Base-by-base conservation (phyloP, 2,797 vertebrate genomes). In the Halcyon chelicuti region DNA sequence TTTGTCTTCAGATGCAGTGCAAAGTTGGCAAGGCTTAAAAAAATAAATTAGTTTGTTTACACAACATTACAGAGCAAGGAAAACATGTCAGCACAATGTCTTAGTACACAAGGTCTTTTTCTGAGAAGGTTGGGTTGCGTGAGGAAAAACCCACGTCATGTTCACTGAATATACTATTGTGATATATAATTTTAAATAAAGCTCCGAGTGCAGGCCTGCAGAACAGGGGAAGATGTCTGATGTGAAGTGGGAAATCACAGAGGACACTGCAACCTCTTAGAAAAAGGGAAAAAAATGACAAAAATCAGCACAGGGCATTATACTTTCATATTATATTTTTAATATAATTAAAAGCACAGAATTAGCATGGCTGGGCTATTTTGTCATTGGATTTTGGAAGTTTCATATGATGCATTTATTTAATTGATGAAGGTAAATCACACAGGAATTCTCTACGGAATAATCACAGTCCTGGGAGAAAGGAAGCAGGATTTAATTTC, bases 11-110 rank as follows among this genome's bases (percentile, higher is more conserved):
- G 79, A 88, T 0, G 0, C 52, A 58, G 42, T 63, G 63, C 18
- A 60, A 90, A 78, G 73, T 25, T 96, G 87, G 93, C 73, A 94
- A 88, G 73, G 79, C 87, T 96, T 88, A 25, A 80, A 86, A 78
- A 83, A 63, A 42, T 31, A 68, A 33, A 62, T 37, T 31, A 44
- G 82, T 58, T 90, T 93, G 86, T 96, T 97, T 96, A 95, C 63
- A 94, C 52, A 81, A 55, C 67, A 84, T 37, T 92, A 60, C 63
- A 94, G 71, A 67, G 71, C 77, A 92, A 93, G 93, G 83, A 90
- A 95, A 95, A 87, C 83, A 78, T 29, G 47, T 76, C 72, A 86
- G 88, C 77, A 79, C 92, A 84, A 63, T 61, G 60, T 73, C 86
- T 86, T 22, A 46, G 79, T 4, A 2, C 12, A 82, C 76, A 75